phyloP scores from a whole-genome alignment of 2,113 vertebrate genomes.

The Pterocles burchelli region DNA sequence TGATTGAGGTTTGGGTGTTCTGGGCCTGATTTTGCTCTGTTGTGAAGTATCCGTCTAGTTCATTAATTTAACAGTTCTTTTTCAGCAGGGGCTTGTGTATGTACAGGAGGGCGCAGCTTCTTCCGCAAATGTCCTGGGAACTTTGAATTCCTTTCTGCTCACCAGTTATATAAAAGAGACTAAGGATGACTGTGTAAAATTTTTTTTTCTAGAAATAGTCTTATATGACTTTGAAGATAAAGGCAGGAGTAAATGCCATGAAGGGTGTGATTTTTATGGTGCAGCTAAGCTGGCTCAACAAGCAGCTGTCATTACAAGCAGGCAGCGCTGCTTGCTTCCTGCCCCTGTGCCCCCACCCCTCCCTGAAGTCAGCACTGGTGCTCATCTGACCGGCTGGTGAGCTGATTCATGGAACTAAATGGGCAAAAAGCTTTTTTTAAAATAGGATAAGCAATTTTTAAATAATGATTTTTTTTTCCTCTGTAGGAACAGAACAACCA shows the following conservation, averaged over 20 bases:
- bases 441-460: neutral
- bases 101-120: neutral
- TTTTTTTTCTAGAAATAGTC: neutral
- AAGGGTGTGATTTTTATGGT: neutral
- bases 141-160: neutral
- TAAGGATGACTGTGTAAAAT: neutral
- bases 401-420: neutral
- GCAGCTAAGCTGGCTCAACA: neutral
- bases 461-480: neutral
- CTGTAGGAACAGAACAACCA: neutral
- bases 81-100: neutral
- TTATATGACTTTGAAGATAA: neutral
- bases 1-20: neutral
- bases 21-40: fast-evolving
- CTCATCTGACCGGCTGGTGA: neutral
- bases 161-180: neutral
- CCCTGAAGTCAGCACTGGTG: neutral
- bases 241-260: neutral
- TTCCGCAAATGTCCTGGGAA: neutral
- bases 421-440: neutral
- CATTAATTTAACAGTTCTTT: neutral
- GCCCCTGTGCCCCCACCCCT: neutral
- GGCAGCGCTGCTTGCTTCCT: neutral
- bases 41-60: neutral
- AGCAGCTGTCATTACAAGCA: neutral